A percentile compares a stretch with the other conserved stretches of the same genome.
These are phyloP conservation scores for Adrianichthys oophorus DNA, from an alignment of 2,797 vertebrate species.

Conservation along the genomic window DNA sequence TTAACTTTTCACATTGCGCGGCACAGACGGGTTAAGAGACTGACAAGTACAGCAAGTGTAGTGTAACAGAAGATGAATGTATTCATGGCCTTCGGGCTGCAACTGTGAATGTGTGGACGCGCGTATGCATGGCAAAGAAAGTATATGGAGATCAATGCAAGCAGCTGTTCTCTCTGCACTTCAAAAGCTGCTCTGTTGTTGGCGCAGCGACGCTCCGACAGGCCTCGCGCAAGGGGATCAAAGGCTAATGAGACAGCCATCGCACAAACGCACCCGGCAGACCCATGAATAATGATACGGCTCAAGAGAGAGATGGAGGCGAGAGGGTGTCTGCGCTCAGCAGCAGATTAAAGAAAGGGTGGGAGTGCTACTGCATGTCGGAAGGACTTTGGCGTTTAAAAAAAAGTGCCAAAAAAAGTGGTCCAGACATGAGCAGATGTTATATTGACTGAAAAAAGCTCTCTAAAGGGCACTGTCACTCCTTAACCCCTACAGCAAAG, in stretches of 20 bases:
- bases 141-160: slow-evolving; percentile 77
- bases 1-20: not conserved
- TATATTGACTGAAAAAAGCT: not conserved
- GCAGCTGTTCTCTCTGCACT: slow-evolving; percentile 77
- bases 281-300: slow-evolving; percentile 77
- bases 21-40: not conserved
- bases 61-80: slow-evolving; percentile 58
- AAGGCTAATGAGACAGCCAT: slow-evolving; percentile 79
- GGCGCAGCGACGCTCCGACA: slow-evolving; percentile 68
- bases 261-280: slow-evolving; percentile 72
- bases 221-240: slow-evolving; percentile 69
- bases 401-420: slow-evolving; percentile 17
- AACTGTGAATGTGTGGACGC: slow-evolving; percentile 54
- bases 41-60: slow-evolving; percentile 4
- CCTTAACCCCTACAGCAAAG: no score
- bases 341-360: slow-evolving; percentile 41
- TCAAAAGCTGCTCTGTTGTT: slow-evolving; percentile 76
- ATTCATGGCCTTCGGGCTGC: slow-evolving; percentile 68
- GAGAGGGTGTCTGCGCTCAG: slow-evolving; percentile 61
- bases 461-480: not conserved
- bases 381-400: slow-evolving; percentile 36
- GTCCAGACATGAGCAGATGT: slow-evolving; percentile 24
- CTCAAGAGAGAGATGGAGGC: slow-evolving; percentile 51
- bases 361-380: slow-evolving; percentile 3
- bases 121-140: slow-evolving; percentile 57